A percentile compares a stretch with the other conserved stretches of the same genome.
Evolutionary conservation across 2,888 invertebrate genomes (phyloP).

Genomic region (Drosophila kanekoi): DNA sequence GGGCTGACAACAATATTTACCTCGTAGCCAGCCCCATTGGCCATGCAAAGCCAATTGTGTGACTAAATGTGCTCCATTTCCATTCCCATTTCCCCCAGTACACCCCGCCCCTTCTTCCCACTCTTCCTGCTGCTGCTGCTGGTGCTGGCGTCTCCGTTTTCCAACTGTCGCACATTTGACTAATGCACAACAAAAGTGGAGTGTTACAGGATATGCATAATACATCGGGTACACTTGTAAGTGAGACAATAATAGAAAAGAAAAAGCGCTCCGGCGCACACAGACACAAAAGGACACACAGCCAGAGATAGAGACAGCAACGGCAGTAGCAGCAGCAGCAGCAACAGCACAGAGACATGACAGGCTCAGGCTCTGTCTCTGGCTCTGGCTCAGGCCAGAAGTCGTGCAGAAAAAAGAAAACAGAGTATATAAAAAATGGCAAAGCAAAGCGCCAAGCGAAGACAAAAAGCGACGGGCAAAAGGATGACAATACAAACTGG

Average conservation of each 20-base stretch:
- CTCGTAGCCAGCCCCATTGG: constrained; percentile 41
- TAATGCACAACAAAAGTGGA: constrained; percentile 82
- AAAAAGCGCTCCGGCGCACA: constrained; percentile 66
- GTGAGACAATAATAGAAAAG: constrained; percentile 81
- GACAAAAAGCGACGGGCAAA: constrained; percentile 62
- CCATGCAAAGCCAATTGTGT: constrained; percentile 74
- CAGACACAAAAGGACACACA: constrained; percentile 8
- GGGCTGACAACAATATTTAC: constrained; percentile 60
- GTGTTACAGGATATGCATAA: constrained; percentile 83
- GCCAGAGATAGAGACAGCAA: constrained; percentile 22
- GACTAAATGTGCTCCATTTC: constrained; percentile 69
- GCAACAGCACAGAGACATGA: constrained; percentile 11
- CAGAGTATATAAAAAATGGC: constrained; percentile 25
- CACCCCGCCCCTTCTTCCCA: background rate
- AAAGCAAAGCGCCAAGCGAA: constrained; percentile 52
- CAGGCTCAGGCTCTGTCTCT: constrained; percentile 15
- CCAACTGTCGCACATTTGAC: constrained; percentile 78
- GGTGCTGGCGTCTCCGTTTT: constrained; percentile 53
- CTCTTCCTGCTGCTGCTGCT: background rate
- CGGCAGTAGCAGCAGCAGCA: constrained; percentile 9
- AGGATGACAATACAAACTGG: constrained; percentile 80
- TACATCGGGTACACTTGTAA: constrained; percentile 81
- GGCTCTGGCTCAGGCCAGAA: constrained; percentile 10
- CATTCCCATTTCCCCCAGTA: constrained; percentile 40
- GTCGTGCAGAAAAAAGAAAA: constrained; percentile 11